Percentiles rank a stretch among this genome's conserved stretches.
phyloP scores from a whole-genome alignment of 2,888 invertebrate genomes.

The Himalopsyche anomala region DNA sequence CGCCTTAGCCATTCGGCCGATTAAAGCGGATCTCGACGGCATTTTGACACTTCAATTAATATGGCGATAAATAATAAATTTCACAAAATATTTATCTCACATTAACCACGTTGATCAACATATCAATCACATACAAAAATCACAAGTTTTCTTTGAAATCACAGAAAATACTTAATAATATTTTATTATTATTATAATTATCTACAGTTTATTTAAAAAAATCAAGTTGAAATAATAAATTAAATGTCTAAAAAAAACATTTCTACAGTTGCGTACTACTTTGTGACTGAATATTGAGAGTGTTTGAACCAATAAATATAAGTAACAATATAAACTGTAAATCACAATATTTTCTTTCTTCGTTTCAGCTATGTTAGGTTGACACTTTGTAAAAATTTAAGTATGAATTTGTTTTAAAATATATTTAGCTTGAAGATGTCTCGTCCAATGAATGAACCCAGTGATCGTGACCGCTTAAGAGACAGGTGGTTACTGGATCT shows the following conservation, averaged over 20 bases:
- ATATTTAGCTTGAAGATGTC: background rate
- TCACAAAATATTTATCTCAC: slow-evolving; percentile 13
- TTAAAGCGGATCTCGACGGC: slow-evolving; percentile 46
- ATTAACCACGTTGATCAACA: background rate
- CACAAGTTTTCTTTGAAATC: slow-evolving; percentile 10
- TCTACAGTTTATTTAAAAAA: background rate
- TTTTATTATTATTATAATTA: background rate
- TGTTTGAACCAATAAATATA: background rate
- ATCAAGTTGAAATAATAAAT: background rate
- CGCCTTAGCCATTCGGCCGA: slow-evolving; percentile 43
- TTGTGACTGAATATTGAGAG: background rate
- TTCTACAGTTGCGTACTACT: background rate
- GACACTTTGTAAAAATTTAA: too few species aligned
- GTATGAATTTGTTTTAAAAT: background rate
- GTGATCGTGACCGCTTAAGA: background rate
- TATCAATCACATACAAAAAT: background rate
- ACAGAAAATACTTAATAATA: slow-evolving; percentile 4
- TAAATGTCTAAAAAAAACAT: background rate
- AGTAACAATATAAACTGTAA: background rate
- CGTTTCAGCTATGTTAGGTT: background rate
- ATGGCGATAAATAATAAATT: background rate
- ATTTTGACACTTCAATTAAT: slow-evolving; percentile 13
- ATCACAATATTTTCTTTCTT: slow-evolving; percentile 1
- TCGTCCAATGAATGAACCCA: background rate
- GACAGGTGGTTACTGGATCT: slow-evolving; percentile 2